Evolutionary conservation across 1,140 invertebrate species (phyloP), one percentile per base, ranked within the genome.

Genomic region (Dinothrombium tinctorium): DNA sequence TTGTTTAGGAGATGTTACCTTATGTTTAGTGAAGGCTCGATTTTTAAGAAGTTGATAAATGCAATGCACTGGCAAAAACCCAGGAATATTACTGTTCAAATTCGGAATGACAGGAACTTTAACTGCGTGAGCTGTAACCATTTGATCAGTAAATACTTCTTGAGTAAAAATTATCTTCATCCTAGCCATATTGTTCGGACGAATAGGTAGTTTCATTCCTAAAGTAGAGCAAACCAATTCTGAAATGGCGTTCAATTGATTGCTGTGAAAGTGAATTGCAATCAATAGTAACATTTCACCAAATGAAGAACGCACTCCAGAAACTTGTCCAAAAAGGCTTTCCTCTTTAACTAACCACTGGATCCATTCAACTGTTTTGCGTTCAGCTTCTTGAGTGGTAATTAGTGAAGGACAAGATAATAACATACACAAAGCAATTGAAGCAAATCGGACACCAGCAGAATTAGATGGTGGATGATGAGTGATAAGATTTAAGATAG

Each of bases 91-190:
- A 17, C 76, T 81, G 59, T 78, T 90, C 5, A 96, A 62, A 53
- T 76, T 75, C 1, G 70, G 67, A 0, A 89, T 96, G 0, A 95
- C 87, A 0, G 86, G 82, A 15, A 96, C 84, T 55, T 84, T 84
- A 0, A 94, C 80, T 1, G 89, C 89, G 62, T 92, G 86, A 15
- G 82, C 68, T 0, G 87, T 86, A 1, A 96, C 83, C 25, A 94
- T 83, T 73, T 92, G 84, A 59, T 96, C 87, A 2, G 84, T 92
- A 55, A 96, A 95, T 47, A 96, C 82, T 55, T 95, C 86, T 52
- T 89, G 82, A 2, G 80, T 94, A 52, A 96, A 94, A 22, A 94
- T 82, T 51, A 82, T 77, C 53, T 89, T 87, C 59, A 95, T 83
- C 37, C 80, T 66, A 0, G 76, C 75, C 46, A 94, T 70, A 52